A percentile compares a stretch with the other conserved stretches of the same genome.
These are phyloP conservation scores for Xiphophorus birchmanni DNA, from an alignment of 2,797 vertebrate genomes.

Conservation along the genomic window DNA sequence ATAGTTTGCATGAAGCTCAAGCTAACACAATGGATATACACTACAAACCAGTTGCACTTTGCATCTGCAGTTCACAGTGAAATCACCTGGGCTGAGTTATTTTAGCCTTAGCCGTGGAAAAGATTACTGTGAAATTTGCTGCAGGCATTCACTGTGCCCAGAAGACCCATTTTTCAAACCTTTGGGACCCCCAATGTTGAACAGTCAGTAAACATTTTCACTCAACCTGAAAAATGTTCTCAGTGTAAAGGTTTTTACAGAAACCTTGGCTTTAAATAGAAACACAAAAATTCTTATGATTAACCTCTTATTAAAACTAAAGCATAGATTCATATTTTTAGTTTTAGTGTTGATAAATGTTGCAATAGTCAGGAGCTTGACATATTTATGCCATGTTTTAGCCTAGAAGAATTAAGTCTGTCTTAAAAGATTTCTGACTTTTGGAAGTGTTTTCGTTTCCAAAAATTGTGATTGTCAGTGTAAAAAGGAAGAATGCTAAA, in stretches of 20 bases:
- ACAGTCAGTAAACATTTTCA: slow-evolving; percentile 4
- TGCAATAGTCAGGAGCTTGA: not conserved
- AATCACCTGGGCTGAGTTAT: slow-evolving; percentile 3
- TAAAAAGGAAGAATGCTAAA: not conserved
- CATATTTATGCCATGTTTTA: not conserved
- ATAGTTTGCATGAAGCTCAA: not conserved
- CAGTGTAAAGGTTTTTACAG: not conserved
- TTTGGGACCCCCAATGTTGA: not conserved
- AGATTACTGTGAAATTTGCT: slow-evolving; percentile 6
- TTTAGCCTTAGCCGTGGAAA: slow-evolving; percentile 4
- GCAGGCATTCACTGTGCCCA: slow-evolving; percentile 14
- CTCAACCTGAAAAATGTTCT: not conserved
- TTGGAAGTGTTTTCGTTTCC: not conserved
- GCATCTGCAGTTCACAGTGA: not conserved
- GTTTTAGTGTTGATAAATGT: not conserved
- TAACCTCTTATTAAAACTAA: no score
- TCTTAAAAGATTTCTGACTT: not conserved
- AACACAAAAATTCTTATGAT: not conserved
- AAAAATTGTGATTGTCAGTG: not conserved
- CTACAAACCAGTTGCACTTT: not conserved
- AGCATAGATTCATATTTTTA: not conserved
- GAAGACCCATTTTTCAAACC: not conserved
- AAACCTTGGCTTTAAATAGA: not conserved
- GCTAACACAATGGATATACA: not conserved
- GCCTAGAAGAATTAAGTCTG: not conserved